Base-by-base conservation (phyloP, 2,797 vertebrate genomes). In the Spondyliosoma cantharus region DNA sequence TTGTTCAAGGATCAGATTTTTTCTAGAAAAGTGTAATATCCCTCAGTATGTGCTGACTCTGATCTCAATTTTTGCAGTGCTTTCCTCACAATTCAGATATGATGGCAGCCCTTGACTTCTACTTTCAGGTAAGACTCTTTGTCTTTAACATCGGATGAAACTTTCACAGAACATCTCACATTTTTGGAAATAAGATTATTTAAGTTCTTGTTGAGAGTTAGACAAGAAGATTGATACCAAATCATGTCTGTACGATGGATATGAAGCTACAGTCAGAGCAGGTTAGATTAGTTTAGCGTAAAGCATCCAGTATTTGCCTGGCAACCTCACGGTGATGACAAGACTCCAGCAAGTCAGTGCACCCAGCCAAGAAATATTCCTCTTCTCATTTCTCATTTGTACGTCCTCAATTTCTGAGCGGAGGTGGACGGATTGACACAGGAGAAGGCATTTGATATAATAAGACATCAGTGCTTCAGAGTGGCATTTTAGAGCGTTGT, bases 41-140 rank as follows among this genome's bases (percentile, higher is more conserved):
- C 29, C 7, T 46, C 1, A 45, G 4, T 81, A 4, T 57, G 11
- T 20, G 8, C 68, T 82, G 43, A 84, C 37, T 76, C 53, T 81
- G 42, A 80, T 61, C n/a, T 59, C 49, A 15, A 69, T 62, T 48
- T 19, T 59, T 87, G 32, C 88, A 97, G 97, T 97, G 97, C 79
- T 97, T 97, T 86, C 96, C 96, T 19, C 90, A 91, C 3, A 95
- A 90, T 24, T 93, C 89, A 56, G 96, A 97, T 83, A 97, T 97
- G 96, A 96, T 86, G 20, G 95, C 94, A 15, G 96, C 96, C 48
- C 94, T 97, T 0, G 97, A 97, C 84, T 96, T 97, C 86, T 97
- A 97, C 88, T 97, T 97, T 87, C 97, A 97, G 95, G 97, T 97
- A 76, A 91, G 78, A 24, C n/a, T 24, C 3, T 70, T 32, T 29